Conservation (phyloP, 2,113 vertebrate species). For the Picathartes gymnocephalus region DNA sequence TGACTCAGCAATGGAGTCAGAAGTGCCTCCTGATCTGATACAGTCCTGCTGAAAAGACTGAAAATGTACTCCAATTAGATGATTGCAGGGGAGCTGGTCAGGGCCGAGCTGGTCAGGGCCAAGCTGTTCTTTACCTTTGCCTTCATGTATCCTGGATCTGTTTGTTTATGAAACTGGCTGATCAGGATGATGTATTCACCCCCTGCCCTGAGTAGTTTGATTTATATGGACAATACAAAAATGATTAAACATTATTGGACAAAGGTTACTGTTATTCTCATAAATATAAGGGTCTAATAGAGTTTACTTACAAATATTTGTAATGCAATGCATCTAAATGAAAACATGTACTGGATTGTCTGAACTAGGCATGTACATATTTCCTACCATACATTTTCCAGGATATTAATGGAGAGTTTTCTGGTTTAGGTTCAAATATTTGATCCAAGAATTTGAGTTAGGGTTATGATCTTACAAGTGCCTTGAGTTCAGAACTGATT, state of each 20-base stretch:
- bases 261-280: not conserved
- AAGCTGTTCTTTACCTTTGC: not conserved
- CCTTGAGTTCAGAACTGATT: not conserved
- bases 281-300: not conserved
- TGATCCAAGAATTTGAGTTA: not conserved
- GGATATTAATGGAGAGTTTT: not conserved
- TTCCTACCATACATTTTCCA: not conserved
- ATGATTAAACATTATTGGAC: not conserved
- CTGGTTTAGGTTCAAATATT: not conserved
- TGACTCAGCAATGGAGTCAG: not conserved
- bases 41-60: not conserved
- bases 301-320: not conserved
- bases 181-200: not conserved
- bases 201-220: not conserved
- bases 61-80: not conserved
- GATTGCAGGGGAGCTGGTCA: not conserved
- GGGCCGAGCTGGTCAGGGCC: not conserved
- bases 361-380: not conserved
- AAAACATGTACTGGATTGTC: not conserved
- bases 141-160: not conserved
- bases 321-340: not conserved
- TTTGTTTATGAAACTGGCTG: not conserved
- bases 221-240: not conserved
- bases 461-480: not conserved
- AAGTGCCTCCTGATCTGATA: not conserved